Percentiles rank a stretch among this genome's conserved stretches.
Evolutionary conservation across 2,113 vertebrate species (phyloP).

Genomic region (Sakesphorus luctuosus): DNA sequence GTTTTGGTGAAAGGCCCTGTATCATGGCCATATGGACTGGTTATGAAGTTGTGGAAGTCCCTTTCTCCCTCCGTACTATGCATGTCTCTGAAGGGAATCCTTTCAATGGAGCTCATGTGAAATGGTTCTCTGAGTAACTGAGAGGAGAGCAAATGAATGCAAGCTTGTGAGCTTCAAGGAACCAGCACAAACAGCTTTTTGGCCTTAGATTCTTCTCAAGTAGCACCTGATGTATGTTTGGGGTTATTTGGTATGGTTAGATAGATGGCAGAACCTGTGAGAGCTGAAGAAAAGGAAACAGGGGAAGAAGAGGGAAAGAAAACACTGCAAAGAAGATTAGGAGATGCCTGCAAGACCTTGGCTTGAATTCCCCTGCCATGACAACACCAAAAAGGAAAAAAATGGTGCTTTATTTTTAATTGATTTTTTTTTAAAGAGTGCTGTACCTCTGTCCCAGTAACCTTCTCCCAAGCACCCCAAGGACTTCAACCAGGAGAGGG

Average conservation of each 20-base stretch:
- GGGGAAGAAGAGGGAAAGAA: rapidly evolving
- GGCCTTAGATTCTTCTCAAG: not conserved
- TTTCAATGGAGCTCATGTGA: not conserved
- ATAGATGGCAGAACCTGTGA: not conserved
- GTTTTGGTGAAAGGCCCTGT: not conserved
- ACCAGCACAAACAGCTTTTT: not conserved
- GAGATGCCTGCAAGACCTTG: not conserved
- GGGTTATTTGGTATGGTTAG: not conserved
- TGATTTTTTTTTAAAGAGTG: not conserved
- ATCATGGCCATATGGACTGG: not conserved
- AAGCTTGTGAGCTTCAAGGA: not conserved
- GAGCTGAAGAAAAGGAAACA: not conserved
- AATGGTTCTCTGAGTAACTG: not conserved
- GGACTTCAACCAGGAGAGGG: not conserved
- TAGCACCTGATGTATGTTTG: not conserved
- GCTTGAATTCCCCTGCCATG: not conserved
- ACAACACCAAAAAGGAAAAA: not conserved
- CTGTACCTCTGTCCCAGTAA: not conserved
- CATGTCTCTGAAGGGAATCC: not conserved
- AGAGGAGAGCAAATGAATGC: not conserved
- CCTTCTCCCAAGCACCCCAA: not conserved
- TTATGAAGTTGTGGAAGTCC: not conserved
- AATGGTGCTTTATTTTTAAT: not conserved
- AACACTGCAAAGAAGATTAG: not conserved
- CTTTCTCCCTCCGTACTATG: not conserved